These are phyloP conservation scores for Tor tambroides DNA, from an alignment of 2,113 vertebrate species.

Conservation along the genomic window DNA sequence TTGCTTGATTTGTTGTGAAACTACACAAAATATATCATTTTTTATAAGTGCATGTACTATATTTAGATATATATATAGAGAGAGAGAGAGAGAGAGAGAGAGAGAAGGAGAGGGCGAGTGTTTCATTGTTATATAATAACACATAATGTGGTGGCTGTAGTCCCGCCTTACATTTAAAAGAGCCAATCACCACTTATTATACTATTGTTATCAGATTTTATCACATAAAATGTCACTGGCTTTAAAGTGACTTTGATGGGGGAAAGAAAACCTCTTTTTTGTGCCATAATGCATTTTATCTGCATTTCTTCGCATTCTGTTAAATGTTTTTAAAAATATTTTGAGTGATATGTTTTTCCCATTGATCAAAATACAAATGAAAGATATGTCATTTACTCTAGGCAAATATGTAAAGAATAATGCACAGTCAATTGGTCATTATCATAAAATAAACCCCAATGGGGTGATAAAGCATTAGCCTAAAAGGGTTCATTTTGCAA, in stretches of 20 bases:
- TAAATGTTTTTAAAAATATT: background rate
- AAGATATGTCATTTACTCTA: background rate
- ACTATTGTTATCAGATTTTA: too few relatives aligned
- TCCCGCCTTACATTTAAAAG: too few relatives aligned
- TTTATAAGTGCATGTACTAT: background rate
- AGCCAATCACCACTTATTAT: too few relatives aligned
- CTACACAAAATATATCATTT: background rate
- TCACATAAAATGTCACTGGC: too few relatives aligned
- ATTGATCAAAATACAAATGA: background rate
- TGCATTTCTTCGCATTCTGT: background rate
- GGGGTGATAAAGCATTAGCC: background rate
- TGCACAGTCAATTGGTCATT: background rate
- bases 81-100: too few relatives aligned
- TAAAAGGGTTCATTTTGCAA: background rate
- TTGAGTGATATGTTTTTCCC: background rate
- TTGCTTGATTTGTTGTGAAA: background rate
- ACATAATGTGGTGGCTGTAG: too few relatives aligned
- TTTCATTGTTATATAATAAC: background rate
- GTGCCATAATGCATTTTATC: background rate
- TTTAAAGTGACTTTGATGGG: background rate
- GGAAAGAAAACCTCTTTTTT: background rate
- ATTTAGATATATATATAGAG: too few relatives aligned
- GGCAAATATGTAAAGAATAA: background rate
- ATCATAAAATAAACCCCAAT: background rate
- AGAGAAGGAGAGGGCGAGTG: background rate